Evolutionary conservation across 2,797 vertebrate species (phyloP), one percentile per base, ranked within the genome.

Genomic region (Sternotherus odoratus): DNA sequence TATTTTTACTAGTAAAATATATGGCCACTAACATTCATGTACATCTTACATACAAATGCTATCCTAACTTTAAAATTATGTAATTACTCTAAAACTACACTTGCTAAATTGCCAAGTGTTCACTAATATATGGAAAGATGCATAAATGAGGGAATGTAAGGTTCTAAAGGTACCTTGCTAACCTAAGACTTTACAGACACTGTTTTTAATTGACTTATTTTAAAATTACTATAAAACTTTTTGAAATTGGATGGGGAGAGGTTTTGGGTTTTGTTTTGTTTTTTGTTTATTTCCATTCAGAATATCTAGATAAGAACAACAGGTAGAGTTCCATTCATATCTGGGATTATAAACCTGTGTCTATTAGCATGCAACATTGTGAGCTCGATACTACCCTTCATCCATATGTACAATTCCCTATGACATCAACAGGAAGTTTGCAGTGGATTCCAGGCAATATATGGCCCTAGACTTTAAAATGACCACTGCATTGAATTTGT

Each of bases 41-140:
- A 95, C 79, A 96, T 94, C 95, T 97, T 82, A 92, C 30, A 26
- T 77, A 86, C 79, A 93, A 89, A 92, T 92, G 74, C 77, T 94
- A 85, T 94, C 93, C 89, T 93, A 88, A 97, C 94, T 96, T 91
- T 91, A 95, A 80, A 86, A 92, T 87, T 94, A 95, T 92, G 91
- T 93, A 96, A 90, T 95, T 92, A 92, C 94, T 83, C 82, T 66
- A 92, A 81, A 95, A 79, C 49, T 88, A 85, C 82, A 95, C 92
- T 74, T 95, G 39, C 94, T 89, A 88, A 94, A 81, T 12, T 3
- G 74, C 43, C 94, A 43, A 82, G 56, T 96, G 79, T 91, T 97
- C 85, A 95, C 88, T 95, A 83, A 96, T 84, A 79, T 87, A 96
- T 26, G 92, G 74, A 95, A 97, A 95, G 72, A 91, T 21, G 82